Base-by-base conservation (phyloP, 2,797 vertebrate species). In the Prunella strophiata region DNA sequence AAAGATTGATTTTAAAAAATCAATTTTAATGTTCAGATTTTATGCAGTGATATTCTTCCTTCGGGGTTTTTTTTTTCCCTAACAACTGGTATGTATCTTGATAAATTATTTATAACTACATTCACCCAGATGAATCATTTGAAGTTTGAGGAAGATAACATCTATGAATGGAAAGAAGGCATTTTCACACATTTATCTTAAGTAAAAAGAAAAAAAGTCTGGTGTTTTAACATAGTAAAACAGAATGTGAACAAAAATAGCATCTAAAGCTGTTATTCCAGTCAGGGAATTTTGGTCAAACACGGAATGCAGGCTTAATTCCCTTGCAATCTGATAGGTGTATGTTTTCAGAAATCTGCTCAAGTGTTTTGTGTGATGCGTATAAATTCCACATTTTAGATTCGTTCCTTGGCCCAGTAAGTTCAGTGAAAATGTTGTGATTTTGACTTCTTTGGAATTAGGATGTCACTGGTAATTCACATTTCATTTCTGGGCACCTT, bases 81-180 rank as follows among this genome's bases (percentile, higher is more conserved):
- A 81, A 86, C 73, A 76, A 86, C 88, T 96, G 76, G 59, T 91
- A 72, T 83, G 40, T 90, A 43, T 78, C 84, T 91, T 63, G 82
- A 89, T 95, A 95, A 93, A 95, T 95, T 93, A 94, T 96, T 96
- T 96, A 96, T 96, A 89, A 91, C 76, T 81, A 14, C 85, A 67
- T 92, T 94, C 89, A 91, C 51, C n/a, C 82, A 84, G 77, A 88
- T 93, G 85, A 94, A 93, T 94, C 79, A 96, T 93, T 89, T 89
- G 85, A 93, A 93, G 87, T 92, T 96, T 83, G 79, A 91, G 59
- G 42, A 86, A 93, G 89, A 95, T 93, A 96, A 90, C 74, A 94
- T 96, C 92, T 95, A 91, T 93, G 85, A 95, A 93, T 91, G 88
- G 94, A 91, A 94, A 94, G 82, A 66, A 92, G 71, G 55, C 85